Evolutionary conservation across 2,888 invertebrate species (phyloP), one percentile per base, ranked within the genome.

Genomic region (Cephus runcator): DNA sequence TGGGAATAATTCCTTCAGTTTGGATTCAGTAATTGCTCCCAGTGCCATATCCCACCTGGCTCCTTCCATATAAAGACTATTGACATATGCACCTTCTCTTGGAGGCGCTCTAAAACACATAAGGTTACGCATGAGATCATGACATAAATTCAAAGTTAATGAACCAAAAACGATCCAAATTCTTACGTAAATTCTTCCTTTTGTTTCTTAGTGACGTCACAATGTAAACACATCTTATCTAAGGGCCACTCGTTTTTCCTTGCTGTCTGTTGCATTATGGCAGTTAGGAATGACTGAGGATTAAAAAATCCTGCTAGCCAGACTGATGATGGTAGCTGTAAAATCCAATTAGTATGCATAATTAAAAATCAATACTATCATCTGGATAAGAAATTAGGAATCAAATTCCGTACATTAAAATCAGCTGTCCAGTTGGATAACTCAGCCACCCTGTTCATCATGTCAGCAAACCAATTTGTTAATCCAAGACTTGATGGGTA

Each of bases 281-380:
- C 98, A 0, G 98, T 98, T 56, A 99, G 93, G 92, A 99, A 98
- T 12, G 98, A 98, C 92, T 98, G 98, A 0, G 98, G 98, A 92
- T 98, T 98, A 93, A 98, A 98, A 92, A 99, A 98, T 11, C 98
- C 98, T 12, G 96, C 97, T 76, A 98, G 92, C 98, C 98, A 98
- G 23, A 98, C 96, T 0, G 97, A 95, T 0, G 97, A 93, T 0
- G 98, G 98, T 83, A 98, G 93, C 93, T 95, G 87, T 11, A 82
- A 84, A 80, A 75, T 75, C 23, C 30, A 69, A 35, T 73, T 73
- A 75, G 56, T 76, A 73, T n/a, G 33, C 11, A 76, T 73, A 71
- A 56, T 73, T 23, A 23, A 74, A 69, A 77, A 73, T 73, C 36
- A 69, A 9, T n/a, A 73, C 73, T 36, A 68, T 15, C 68, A 15